Percentiles rank a stretch among this genome's conserved stretches.
Conservation (phyloP, 2,797 vertebrate genomes). For the Crocidura indochinensis region DNA sequence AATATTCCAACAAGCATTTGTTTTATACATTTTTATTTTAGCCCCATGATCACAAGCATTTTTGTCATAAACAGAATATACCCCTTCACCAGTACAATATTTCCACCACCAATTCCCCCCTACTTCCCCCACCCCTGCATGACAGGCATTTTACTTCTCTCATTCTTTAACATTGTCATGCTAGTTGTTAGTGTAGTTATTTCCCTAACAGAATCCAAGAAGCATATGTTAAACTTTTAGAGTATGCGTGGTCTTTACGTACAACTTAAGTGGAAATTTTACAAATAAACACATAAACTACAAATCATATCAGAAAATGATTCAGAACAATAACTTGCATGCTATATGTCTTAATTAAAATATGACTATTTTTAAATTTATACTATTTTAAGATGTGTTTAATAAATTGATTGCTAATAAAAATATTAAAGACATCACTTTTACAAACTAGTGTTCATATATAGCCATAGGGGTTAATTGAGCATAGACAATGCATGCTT, state of each 20-base stretch:
- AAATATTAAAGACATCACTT: constrained; percentile 64
- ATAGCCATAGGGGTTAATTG: constrained; percentile 74
- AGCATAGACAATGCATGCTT: constrained; percentile 70
- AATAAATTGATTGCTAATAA: constrained; percentile 69
- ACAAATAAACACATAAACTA: constrained; percentile 56
- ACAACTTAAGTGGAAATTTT: constrained; percentile 68
- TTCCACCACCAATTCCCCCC: too few species aligned
- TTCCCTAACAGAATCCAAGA: not conserved
- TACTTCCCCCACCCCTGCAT: too few species aligned
- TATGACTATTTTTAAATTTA: constrained; percentile 40
- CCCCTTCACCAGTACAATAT: too few species aligned
- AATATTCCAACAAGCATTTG: constrained; percentile 27
- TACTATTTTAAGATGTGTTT: constrained; percentile 21
- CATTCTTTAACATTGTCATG: too few species aligned
- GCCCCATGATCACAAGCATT: too few species aligned
- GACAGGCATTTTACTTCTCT: too few species aligned
- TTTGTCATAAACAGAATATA: too few species aligned
- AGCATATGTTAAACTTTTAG: constrained; percentile 37
- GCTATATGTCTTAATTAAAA: constrained; percentile 22
- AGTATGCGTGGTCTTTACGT: not conserved
- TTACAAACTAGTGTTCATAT: constrained; percentile 51
- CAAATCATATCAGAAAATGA: constrained; percentile 35
- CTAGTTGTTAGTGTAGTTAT: too few species aligned
- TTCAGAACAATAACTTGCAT: not conserved
- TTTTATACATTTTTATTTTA: not conserved